Base-by-base conservation (phyloP, 2,113 vertebrate species). In the Muscicapa adusta region DNA sequence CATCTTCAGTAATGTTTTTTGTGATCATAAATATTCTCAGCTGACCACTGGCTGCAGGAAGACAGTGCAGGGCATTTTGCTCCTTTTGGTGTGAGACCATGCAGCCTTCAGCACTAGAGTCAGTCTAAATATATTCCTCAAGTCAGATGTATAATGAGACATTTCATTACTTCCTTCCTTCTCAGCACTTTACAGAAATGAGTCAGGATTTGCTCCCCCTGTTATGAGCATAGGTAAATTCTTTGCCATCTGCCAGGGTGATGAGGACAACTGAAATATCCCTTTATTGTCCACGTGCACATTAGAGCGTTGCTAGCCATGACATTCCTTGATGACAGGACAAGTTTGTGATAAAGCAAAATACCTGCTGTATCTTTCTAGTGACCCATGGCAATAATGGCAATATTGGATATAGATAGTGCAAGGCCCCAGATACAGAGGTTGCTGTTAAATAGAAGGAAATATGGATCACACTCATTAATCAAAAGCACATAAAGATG, bases 121-220 rank as follows among this genome's bases (percentile, higher is more conserved):
- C 50, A 57, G 71, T 91, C 72, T 90, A 90, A 94, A 95, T 88
- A 80, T 57, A 91, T 36, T 73, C 36, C 50, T 51, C 18, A 25
- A 71, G 63, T 50, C 60, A 76, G 68, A 84, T 28, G 33, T 60
- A 74, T 86, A 93, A 94, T 80, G 60, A 91, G 56, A 80, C 68
- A 48, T 94, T 92, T 88, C 89, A 96, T 94, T 86, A 77, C 92
- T 94, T 96, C 60, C 94, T 96, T 96, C 94, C 94, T 95, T 90
- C 40, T 66, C 48, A 2, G 26, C 43, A 38, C 34, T 51, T 66
- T 80, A 47, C 29, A 54, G 40, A 86, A 83, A 45, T 23, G 24
- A 93, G 17, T 34, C 42, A 57, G 34, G 67, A 76, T 88, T 91
- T 83, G 51, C 38, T 66, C 33, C 43, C 54, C 47, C 22, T 0